Conservation (phyloP, 2,888 invertebrate species). For the Drepanosiphum platanoidis region DNA sequence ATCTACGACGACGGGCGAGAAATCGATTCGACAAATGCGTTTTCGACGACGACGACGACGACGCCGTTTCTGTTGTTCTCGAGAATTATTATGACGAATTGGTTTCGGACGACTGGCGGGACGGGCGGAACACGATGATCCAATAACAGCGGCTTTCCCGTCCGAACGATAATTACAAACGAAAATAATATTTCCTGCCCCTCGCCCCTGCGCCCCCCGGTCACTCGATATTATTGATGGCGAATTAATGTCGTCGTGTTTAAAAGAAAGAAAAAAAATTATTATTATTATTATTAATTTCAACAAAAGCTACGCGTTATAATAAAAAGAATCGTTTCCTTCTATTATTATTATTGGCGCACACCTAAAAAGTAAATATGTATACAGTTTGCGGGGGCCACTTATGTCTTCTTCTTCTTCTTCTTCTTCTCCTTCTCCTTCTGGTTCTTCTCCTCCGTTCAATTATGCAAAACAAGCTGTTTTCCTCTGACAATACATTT, state of each 20-base stretch:
- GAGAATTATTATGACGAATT: constrained; percentile 32
- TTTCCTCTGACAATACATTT: constrained; percentile 50
- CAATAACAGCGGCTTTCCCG: neutral
- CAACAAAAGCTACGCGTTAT: constrained; percentile 10
- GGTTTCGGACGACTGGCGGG: neutral
- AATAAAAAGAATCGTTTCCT: neutral
- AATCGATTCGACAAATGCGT: constrained; percentile 5
- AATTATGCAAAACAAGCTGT: constrained; percentile 60
- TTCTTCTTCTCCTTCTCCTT: too few species aligned
- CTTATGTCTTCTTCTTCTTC: constrained; percentile 56
- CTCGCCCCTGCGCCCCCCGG: too few species aligned
- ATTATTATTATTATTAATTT: too few species aligned
- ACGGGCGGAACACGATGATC: neutral
- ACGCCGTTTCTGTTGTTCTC: constrained; percentile 16
- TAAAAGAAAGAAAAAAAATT: too few species aligned
- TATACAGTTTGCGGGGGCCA: constrained; percentile 48
- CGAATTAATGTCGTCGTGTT: neutral
- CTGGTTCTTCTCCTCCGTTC: too few species aligned
- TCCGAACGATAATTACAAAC: constrained; percentile 20
- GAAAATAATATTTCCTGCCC: neutral
- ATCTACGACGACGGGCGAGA: neutral
- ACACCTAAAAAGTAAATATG: constrained; percentile 38
- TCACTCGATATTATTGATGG: constrained; percentile 12
- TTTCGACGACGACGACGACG: too few species aligned
- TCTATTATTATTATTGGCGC: constrained; percentile 1